A percentile compares a stretch with the other conserved stretches of the same genome.
Evolutionary conservation across 2,113 vertebrate genomes (phyloP).

Genomic region (Hypocryptadius cinnamomeus): DNA sequence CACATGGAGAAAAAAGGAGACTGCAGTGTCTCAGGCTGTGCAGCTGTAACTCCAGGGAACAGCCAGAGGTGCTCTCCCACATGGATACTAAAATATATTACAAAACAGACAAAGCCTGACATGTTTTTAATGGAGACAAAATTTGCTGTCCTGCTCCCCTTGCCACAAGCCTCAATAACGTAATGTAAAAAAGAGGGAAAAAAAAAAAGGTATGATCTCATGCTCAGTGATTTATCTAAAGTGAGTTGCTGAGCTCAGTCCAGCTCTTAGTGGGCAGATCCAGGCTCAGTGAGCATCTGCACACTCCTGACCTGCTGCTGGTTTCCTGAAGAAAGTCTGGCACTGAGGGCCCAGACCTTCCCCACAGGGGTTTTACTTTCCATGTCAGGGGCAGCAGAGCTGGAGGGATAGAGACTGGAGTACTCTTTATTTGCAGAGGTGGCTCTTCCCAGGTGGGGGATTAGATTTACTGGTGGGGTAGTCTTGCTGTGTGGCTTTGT

Average conservation of each 20-base stretch:
- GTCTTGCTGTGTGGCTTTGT: background rate
- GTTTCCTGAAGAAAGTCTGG: background rate
- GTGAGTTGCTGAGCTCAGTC: background rate
- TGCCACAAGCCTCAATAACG: background rate
- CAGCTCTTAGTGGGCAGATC: background rate
- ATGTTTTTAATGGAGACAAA: constrained; percentile 14
- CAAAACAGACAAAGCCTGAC: background rate
- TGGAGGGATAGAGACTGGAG: background rate
- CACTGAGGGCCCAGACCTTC: background rate
- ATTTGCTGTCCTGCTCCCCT: background rate
- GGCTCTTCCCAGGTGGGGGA: background rate
- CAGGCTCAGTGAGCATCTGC: background rate
- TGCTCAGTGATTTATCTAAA: background rate
- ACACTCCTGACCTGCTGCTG: background rate
- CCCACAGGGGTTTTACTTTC: background rate
- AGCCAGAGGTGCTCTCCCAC: background rate
- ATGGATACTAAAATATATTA: background rate
- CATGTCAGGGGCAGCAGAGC: background rate
- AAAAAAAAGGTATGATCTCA: background rate
- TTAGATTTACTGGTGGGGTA: background rate
- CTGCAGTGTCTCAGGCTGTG: background rate
- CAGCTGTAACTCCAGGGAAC: background rate
- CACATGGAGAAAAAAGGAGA: background rate
- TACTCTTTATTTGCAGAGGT: background rate
- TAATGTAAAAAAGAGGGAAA: background rate